Evolutionary conservation across 1,140 invertebrate species (phyloP).

Genomic region (Phortica variegata): DNA sequence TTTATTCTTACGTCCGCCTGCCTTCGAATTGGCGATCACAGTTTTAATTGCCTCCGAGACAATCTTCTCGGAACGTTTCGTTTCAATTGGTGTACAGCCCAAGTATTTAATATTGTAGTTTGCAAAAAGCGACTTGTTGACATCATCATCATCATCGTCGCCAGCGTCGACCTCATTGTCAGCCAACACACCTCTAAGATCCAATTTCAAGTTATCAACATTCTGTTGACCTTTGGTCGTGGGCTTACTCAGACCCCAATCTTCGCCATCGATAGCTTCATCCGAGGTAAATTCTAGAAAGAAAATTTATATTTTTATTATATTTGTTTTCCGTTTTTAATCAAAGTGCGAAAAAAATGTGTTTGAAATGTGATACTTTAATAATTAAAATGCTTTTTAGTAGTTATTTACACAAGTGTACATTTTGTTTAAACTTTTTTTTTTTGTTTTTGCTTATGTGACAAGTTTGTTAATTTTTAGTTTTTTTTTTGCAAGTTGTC

Average conservation of each 20-base stretch:
- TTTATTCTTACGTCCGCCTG: slow-evolving; percentile 64
- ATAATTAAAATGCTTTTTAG: too few species aligned
- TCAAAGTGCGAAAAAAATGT: too few species aligned
- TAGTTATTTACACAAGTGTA: too few species aligned
- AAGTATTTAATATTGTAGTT: slow-evolving; percentile 71
- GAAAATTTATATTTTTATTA: background rate
- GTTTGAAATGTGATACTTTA: too few species aligned
- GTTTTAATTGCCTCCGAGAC: slow-evolving; percentile 72
- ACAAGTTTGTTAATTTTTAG: too few species aligned
- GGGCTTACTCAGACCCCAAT: slow-evolving; percentile 4
- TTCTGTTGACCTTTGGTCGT: background rate
- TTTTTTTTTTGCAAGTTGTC: too few species aligned
- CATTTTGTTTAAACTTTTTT: too few species aligned
- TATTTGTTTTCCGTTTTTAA: background rate
- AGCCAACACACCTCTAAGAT: slow-evolving; percentile 58
- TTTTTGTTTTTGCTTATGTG: too few species aligned
- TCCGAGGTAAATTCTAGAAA: slow-evolving; percentile 47
- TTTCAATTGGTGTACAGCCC: slow-evolving; percentile 69
- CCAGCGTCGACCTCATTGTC: slow-evolving; percentile 57
- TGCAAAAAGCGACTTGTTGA: slow-evolving; percentile 52
- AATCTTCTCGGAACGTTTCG: slow-evolving; percentile 63
- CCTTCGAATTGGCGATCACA: slow-evolving; percentile 66
- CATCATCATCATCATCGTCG: slow-evolving; percentile 54
- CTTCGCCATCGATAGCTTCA: slow-evolving; percentile 11
- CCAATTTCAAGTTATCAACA: slow-evolving; percentile 7